phyloP scores from a whole-genome alignment of 2,888 invertebrate genomes.

The Tyria jacobaeae region DNA sequence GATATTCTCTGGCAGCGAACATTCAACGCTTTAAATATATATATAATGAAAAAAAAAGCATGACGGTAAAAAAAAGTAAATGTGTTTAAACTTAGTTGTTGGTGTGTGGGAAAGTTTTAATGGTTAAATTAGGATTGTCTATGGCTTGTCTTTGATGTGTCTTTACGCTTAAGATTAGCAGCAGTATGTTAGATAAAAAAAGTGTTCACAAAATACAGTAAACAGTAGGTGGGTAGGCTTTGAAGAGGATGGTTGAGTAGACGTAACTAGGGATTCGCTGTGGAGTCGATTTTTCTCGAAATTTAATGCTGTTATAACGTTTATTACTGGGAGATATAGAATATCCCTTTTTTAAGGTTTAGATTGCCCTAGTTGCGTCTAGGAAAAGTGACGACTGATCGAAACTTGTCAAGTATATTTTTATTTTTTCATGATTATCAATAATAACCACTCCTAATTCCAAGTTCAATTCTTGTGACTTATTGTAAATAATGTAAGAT shows the following conservation, averaged over 20 bases:
- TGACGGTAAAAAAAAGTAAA: constrained; percentile 41
- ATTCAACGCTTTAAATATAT: constrained; percentile 71
- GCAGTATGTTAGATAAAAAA: constrained; percentile 65
- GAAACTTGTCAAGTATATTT: not conserved
- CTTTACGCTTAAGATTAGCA: constrained; percentile 70
- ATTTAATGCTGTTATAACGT: constrained; percentile 32
- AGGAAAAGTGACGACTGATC: constrained; percentile 14
- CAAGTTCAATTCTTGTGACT: not conserved
- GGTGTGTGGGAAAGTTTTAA: constrained; percentile 65
- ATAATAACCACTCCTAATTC: not conserved
- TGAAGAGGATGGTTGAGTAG: constrained; percentile 34
- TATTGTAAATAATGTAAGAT: not conserved
- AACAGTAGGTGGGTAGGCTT: constrained; percentile 51
- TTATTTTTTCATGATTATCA: not conserved
- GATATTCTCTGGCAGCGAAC: constrained; percentile 70
- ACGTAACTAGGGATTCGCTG: constrained; percentile 35
- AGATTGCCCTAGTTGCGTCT: constrained; percentile 42
- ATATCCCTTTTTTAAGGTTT: constrained; percentile 23
- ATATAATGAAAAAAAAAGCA: constrained; percentile 53
- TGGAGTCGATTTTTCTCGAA: constrained; percentile 27
- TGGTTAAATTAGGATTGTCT: constrained; percentile 40
- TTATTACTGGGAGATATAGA: constrained; percentile 13
- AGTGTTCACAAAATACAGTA: constrained; percentile 67
- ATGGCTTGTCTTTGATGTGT: constrained; percentile 49
- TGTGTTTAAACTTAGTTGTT: constrained; percentile 59